Evolutionary conservation across 2,113 vertebrate genomes (phyloP).

Genomic region (Hyla sarda): DNA sequence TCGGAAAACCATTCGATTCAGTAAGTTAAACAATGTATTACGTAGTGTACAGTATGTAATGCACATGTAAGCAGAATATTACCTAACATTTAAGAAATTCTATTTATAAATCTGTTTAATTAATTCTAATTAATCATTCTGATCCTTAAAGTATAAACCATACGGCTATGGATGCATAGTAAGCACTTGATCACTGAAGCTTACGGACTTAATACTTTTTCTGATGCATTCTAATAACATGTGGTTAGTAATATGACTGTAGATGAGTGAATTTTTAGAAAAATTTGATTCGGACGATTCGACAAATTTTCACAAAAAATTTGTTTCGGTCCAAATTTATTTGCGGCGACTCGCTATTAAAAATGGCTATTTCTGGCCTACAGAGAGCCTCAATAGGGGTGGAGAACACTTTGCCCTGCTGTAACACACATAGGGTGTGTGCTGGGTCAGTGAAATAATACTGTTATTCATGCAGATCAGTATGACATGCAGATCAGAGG

Average conservation of each 20-base stretch:
- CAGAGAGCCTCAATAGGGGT: too few species aligned
- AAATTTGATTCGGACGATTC: too few species aligned
- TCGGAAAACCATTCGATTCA: not conserved
- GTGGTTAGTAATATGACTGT: not conserved
- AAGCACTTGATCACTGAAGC: not conserved
- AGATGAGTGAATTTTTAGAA: too few species aligned
- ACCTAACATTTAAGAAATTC: not conserved
- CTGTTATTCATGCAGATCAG: too few species aligned
- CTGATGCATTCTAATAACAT: not conserved
- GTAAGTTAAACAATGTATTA: not conserved
- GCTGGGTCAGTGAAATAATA: too few species aligned
- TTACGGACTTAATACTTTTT: not conserved
- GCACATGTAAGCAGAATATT: not conserved
- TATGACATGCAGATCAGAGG: too few species aligned
- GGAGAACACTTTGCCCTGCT: too few species aligned
- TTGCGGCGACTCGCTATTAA: too few species aligned
- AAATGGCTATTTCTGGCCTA: too few species aligned
- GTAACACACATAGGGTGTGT: too few species aligned
- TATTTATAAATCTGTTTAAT: not conserved
- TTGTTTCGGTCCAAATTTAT: too few species aligned
- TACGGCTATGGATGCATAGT: not conserved
- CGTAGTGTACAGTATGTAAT: not conserved
- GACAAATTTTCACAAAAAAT: too few species aligned
- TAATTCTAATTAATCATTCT: not conserved
- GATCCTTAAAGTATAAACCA: not conserved